Evolutionary conservation across 2,113 vertebrate species (phyloP).

Genomic region (Megaptera novaeangliae): DNA sequence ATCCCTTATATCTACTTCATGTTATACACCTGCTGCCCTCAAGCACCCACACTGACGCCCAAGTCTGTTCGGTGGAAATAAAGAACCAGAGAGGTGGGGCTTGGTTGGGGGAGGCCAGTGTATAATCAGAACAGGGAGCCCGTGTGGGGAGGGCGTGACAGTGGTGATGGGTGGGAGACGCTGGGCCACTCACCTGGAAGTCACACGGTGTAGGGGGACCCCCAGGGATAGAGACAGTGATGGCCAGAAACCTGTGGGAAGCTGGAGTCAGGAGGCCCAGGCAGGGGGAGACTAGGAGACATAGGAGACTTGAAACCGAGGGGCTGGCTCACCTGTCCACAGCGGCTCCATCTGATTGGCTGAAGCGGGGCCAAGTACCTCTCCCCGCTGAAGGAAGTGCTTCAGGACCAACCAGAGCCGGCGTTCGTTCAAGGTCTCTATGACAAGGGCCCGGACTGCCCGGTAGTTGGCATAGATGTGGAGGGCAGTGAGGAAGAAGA

Average conservation of each 20-base stretch:
- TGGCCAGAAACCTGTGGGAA: conserved; percentile 57
- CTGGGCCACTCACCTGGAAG: conserved; percentile 69
- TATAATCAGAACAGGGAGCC: neutral
- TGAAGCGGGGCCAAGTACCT: conserved; percentile 78
- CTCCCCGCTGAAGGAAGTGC: conserved; percentile 79
- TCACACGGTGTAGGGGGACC: conserved; percentile 59
- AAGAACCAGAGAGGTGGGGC: neutral
- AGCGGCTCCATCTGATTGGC: conserved; percentile 88
- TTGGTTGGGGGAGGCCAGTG: neutral
- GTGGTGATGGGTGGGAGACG: neutral
- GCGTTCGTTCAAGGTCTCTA: conserved; percentile 91
- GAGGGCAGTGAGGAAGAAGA: conserved; percentile 87
- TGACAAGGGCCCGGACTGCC: conserved; percentile 89
- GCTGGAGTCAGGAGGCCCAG: conserved; percentile 2
- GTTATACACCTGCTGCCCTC: neutral
- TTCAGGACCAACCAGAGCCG: conserved; percentile 85
- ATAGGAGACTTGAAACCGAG: neutral
- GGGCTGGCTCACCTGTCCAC: conserved; percentile 81
- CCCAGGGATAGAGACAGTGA: conserved; percentile 66
- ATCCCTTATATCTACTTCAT: neutral
- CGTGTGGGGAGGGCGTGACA: no score
- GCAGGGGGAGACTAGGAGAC: neutral
- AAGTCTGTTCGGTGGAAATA: neutral
- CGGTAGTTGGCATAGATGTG: conserved; percentile 93
- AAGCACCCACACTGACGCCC: neutral